Evolutionary conservation across 1,140 invertebrate species (phyloP).

Genomic region (Frieseomelitta varia): DNA sequence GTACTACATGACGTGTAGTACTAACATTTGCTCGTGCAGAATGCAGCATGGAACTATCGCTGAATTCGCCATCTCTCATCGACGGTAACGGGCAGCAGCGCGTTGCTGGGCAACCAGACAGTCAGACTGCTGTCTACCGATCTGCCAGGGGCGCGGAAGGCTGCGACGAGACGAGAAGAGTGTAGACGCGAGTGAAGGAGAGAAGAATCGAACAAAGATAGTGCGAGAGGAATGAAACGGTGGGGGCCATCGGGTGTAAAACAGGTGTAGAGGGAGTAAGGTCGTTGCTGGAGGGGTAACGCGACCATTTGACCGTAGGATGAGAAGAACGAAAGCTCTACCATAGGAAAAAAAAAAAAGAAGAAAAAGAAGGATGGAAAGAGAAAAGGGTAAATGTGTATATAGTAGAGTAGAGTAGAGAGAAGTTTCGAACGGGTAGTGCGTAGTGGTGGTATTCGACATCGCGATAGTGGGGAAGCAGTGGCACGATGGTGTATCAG

Average conservation of each 20-base stretch:
- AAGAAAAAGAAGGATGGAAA: not conserved
- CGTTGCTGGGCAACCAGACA: conserved; percentile 77
- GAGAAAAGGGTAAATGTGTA: conserved; percentile 23
- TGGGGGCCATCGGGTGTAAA: conserved; percentile 25
- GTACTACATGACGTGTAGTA: no score
- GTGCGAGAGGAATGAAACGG: not conserved
- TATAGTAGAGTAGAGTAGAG: conserved; percentile 1
- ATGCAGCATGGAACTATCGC: conserved; percentile 48
- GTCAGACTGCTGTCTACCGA: conserved; percentile 72
- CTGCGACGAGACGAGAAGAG: conserved; percentile 45
- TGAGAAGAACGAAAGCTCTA: conserved; percentile 32
- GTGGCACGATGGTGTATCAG: conserved; percentile 39
- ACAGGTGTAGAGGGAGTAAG: conserved; percentile 49
- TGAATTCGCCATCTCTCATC: conserved; percentile 65
- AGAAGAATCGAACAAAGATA: conserved; percentile 17
- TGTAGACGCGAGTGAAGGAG: conserved; percentile 10
- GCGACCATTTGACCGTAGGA: conserved; percentile 51
- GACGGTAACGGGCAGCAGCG: conserved; percentile 63
- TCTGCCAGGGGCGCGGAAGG: conserved; percentile 62
- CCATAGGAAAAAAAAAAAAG: not conserved
- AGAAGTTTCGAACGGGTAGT: conserved; percentile 7
- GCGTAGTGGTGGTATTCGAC: conserved; percentile 20
- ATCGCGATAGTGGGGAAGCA: conserved; percentile 31
- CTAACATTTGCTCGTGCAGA: conserved; percentile 42
- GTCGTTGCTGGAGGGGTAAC: conserved; percentile 47